These are phyloP conservation scores for Mohoua ochrocephala DNA, from an alignment of 2,113 vertebrate genomes.

Conservation along the genomic window DNA sequence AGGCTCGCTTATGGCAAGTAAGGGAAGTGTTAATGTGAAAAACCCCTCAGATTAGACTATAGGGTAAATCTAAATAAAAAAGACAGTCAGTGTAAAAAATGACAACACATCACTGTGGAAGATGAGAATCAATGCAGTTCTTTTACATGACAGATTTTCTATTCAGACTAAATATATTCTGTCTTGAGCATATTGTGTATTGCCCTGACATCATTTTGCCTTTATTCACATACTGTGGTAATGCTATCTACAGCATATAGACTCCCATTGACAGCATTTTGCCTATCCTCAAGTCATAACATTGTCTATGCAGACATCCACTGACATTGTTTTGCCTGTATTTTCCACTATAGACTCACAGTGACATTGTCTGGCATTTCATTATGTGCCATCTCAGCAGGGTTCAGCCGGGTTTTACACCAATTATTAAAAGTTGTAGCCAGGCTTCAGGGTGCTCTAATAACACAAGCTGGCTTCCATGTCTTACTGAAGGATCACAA, in stretches of 20 bases:
- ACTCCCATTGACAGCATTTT: slow-evolving; percentile 53
- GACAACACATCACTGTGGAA: slow-evolving; percentile 45
- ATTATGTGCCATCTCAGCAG: not conserved
- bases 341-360: slow-evolving; percentile 18
- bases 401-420: slow-evolving; percentile 39
- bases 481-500: not conserved
- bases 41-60: not conserved
- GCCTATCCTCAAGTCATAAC: slow-evolving; percentile 53
- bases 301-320: slow-evolving; percentile 52
- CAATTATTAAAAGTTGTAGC: slow-evolving; percentile 48
- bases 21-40: not conserved
- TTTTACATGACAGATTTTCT: slow-evolving; percentile 49
- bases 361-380: slow-evolving; percentile 61
- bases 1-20: not conserved
- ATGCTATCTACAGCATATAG: slow-evolving; percentile 46
- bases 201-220: slow-evolving; percentile 54
- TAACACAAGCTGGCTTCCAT: not conserved
- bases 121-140: slow-evolving; percentile 43
- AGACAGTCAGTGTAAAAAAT: slow-evolving; percentile 52
- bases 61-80: slow-evolving; percentile 41
- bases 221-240: slow-evolving; percentile 44
- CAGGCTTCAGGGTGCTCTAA: not conserved
- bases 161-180: slow-evolving; percentile 55
- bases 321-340: slow-evolving; percentile 41
- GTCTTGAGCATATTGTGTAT: slow-evolving; percentile 45